phyloP scores from a whole-genome alignment of 2,888 invertebrate species.

The Brachyptera risi region DNA sequence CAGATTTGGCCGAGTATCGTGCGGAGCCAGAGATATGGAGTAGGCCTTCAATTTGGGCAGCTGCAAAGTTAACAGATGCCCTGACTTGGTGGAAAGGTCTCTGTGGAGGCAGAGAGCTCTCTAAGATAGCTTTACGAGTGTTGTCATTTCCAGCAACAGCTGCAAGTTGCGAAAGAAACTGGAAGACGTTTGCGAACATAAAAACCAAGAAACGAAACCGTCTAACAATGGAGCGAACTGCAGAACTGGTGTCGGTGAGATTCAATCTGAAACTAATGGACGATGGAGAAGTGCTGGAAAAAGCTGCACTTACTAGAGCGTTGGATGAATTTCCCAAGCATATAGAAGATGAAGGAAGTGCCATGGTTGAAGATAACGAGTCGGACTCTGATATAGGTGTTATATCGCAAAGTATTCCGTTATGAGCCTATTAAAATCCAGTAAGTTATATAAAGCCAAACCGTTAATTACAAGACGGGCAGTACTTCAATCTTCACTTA shows the following conservation, averaged over 20 bases:
- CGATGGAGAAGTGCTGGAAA: neutral
- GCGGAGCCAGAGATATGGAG: neutral
- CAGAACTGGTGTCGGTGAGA: neutral
- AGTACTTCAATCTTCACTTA: no score
- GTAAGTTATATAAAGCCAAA: no score
- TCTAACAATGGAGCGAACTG: neutral
- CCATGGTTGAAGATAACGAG: no score
- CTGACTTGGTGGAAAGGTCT: neutral
- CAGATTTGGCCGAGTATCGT: neutral
- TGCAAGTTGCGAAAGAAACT: neutral
- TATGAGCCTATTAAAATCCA: no score
- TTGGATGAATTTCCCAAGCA: no score
- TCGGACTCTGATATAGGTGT: no score
- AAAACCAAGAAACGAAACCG: neutral
- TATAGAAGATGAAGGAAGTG: no score
- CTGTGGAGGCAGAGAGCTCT: neutral
- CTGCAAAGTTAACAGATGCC: neutral
- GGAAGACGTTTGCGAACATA: neutral
- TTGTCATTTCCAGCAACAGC: neutral
- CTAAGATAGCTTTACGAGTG: neutral
- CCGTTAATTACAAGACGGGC: no score
- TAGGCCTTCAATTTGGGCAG: neutral
- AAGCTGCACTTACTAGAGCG: no score
- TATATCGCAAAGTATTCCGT: no score
- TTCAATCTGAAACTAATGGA: neutral